Base-by-base conservation (phyloP, 2,797 vertebrate species). In the Syngnathus acus region DNA sequence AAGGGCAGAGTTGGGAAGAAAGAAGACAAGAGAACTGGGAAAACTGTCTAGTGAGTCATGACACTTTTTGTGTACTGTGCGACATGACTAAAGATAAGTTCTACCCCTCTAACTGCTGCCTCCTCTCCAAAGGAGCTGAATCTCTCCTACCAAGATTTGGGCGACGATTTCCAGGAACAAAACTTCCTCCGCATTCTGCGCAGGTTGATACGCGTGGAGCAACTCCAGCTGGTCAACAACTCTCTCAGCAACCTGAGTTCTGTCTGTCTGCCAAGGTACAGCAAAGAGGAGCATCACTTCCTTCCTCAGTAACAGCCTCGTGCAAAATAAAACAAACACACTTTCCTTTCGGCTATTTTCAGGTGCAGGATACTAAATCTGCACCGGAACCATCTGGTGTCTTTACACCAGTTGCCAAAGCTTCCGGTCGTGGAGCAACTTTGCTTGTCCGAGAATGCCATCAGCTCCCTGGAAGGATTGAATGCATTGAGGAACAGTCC, bases 21-120 rank as follows among this genome's bases (percentile, higher is more conserved):
- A 91, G 93, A 73, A 85, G 94, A 51, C 93, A 94, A 66, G 95
- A 98, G 84, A 97, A 96, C 73, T 97, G 96, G 97, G 94, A 98
- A 82, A 94, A 97, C 78, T 96, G 93, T 83, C 75, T 80, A 90
- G 96, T 97, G 6, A 66, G 53, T 26, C 40, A 17, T 26, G 55
- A 37, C 55, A 57, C 6, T 50, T 42, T 51, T 16, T 40, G 85
- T 91, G 88, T 81, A 32, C 48, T 42, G 9, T 8, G 11, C 1
- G 3, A 65, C 4, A 13, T 6, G 32, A 14, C 19, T 1, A 53
- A n/a, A 26, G 19, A 62, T 14, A 32, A 6, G 9, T 11, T 40
- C 2, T 62, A 9, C 61, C 37, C 42, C 26, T 26, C 62, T 26
- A 48, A 32, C 43, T 42, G 8, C 37, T 21, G 19, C 38, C 42